Evolutionary conservation across 2,113 vertebrate genomes (phyloP), one percentile per base, ranked within the genome.

Genomic region (Sturnus vulgaris): DNA sequence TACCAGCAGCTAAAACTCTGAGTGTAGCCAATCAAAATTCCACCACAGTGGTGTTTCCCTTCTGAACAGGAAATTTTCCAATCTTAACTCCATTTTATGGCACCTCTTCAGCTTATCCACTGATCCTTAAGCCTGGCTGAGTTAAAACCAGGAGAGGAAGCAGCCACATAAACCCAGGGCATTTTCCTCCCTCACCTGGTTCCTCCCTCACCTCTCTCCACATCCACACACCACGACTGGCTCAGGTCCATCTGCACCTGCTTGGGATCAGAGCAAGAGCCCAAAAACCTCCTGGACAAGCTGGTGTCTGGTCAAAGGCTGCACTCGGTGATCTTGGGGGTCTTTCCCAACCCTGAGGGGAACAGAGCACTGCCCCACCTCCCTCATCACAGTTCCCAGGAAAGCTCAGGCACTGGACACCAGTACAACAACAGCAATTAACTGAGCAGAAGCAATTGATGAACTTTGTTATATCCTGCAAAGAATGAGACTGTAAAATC

Each of bases 181-280:
- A 1, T 12, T 57, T 11, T 19, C 5, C 50, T 42, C 40, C 39
- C 12, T 15, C 39, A 2, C 17, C 4, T 4, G 31, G 47, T 22
- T 37, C 69, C 50, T 35, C 56, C 2, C 63, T 59, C 44, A 2
- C 33, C 83, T 42, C 56, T 6, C 1, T 1, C 52, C 39, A 5
- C 3, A 42, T 72, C 52, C 37, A 0, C 81, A 31, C 42, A 3
- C 7, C 2, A 15, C 4, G 7, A 0, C 31, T 2, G 20, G 40
- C 15, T 9, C n/a, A 46, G 52, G 11, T 6, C 40, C 18, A 10
- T 5, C 86, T 68, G n/a, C 7, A 5, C 13, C 70, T 35, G 0
- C 39, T 42, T 42, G 40, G 40, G 1, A 42, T 61, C 15, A 1
- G 44, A 19, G 89, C 69, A 23, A 25, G 53, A 64, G 9, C 30